Evolutionary conservation across 2,113 vertebrate species (phyloP).

Genomic region (Pimephales promelas): DNA sequence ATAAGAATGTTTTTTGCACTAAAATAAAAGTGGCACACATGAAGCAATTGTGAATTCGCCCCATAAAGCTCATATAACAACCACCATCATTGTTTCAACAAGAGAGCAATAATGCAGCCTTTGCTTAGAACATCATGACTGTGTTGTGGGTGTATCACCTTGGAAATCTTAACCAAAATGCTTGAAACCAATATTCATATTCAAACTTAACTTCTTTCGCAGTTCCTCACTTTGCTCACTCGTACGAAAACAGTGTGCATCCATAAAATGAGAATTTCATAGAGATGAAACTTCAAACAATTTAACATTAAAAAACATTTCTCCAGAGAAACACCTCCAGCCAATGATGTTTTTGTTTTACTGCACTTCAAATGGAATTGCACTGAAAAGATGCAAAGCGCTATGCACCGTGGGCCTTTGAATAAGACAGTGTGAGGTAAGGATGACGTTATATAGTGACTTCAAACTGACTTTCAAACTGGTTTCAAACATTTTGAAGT

Average conservation of each 20-base stretch:
- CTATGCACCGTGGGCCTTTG: slow-evolving; percentile 24
- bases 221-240: slow-evolving; percentile 17
- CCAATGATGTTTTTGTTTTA: slow-evolving; percentile 32
- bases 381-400: slow-evolving; percentile 31
- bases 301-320: slow-evolving; percentile 34
- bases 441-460: slow-evolving; percentile 30
- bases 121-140: background rate
- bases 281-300: slow-evolving; percentile 47
- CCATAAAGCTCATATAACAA: background rate
- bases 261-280: slow-evolving; percentile 36
- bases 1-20: background rate
- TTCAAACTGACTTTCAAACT: slow-evolving; percentile 43
- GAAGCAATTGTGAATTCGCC: background rate
- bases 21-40: background rate
- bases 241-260: slow-evolving; percentile 2
- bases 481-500: slow-evolving; percentile 19
- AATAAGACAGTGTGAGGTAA: slow-evolving; percentile 39
- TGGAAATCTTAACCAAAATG: background rate
- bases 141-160: background rate
- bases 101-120: background rate
- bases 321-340: slow-evolving; percentile 38
- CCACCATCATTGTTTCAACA: background rate
- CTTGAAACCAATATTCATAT: background rate
- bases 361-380: slow-evolving; percentile 31
- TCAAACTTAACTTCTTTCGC: slow-evolving; percentile 22